Base-by-base conservation (phyloP, 2,113 vertebrate species). In the Taxidea taxus region DNA sequence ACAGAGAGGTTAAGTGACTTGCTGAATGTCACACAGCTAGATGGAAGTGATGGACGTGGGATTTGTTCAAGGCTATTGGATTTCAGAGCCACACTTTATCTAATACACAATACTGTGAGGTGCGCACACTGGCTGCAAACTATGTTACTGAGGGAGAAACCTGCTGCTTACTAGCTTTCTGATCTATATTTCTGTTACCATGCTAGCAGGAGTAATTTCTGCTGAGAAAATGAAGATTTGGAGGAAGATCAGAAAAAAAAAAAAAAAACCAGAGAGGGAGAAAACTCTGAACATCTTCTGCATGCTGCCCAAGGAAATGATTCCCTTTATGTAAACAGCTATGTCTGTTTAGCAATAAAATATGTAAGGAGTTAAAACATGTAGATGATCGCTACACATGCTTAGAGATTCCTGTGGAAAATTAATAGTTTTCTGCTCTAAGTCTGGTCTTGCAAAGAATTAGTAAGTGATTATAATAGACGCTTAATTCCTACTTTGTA, bases 31-130 rank as follows among this genome's bases (percentile, higher is more conserved):
- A 87, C 60, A 83, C 6, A 74, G 60, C 16, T 21, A 74, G 60
- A 12, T 25, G 54, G 70, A 37, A 92, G 77, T 66, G 1, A 31
- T 42, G 31, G 31, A 74, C n/a, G 29, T 56, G n/a, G 34, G 51
- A 47, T 42, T 23, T 37, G 20, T 42, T 77, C 25, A 14, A 12
- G 29, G 42, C 42, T 54, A n/a, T 47, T 16, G 49, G 16, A 84
- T 75, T 78, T 83, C 51, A 81, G n/a, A 91, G 54, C 2, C 12
- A 64, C 21, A 16, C 8, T 84, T 34, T 31, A 18, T 27, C 47
- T 25, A 25, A 16, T 15, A 78, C 1, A 42, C 6, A 51, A 2
- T 16, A 66, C 31, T 37, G 2, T 2, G 1, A 0, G 18, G 13
- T 15, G 9, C 4, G 29, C 20, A 72, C 3, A 81, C 39, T 2